Percentiles rank a stretch among this genome's conserved stretches.
These are phyloP conservation scores for Ptychochromis oligacanthus DNA, from an alignment of 2,113 vertebrate genomes.

Conservation along the genomic window DNA sequence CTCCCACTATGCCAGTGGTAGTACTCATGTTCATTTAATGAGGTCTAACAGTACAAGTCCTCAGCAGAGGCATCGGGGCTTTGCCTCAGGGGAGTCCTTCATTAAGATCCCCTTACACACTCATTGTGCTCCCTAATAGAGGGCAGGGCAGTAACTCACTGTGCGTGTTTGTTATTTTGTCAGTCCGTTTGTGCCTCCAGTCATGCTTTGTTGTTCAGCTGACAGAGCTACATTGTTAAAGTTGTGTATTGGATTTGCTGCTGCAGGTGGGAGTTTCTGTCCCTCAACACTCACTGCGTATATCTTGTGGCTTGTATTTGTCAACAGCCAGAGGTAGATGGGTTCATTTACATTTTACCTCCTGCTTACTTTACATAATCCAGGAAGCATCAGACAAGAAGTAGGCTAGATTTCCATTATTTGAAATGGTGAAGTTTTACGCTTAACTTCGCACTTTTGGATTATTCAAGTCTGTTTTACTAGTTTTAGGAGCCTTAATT, in stretches of 20 bases:
- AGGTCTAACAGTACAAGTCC: constrained; percentile 73
- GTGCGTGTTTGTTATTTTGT: constrained; percentile 64
- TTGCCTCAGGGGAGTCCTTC: constrained; percentile 72
- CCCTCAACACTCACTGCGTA: constrained; percentile 17
- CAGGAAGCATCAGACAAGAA: background rate
- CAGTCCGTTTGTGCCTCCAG: constrained; percentile 53
- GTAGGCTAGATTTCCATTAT: background rate
- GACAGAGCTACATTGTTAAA: constrained; percentile 62
- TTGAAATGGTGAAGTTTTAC: background rate
- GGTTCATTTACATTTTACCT: constrained; percentile 51
- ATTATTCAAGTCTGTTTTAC: background rate
- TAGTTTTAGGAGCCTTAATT: constrained; percentile 1
- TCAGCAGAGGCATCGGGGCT: constrained; percentile 55
- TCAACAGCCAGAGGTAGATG: constrained; percentile 35
- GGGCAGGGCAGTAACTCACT: constrained; percentile 62
- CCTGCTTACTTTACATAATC: constrained; percentile 8
- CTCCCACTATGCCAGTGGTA: constrained; percentile 48
- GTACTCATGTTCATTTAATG: constrained; percentile 75
- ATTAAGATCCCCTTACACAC: constrained; percentile 76
- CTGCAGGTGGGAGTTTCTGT: constrained; percentile 60
- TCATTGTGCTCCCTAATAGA: constrained; percentile 73
- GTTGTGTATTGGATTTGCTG: constrained; percentile 54
- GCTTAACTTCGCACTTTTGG: background rate
- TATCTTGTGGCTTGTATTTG: constrained; percentile 23
- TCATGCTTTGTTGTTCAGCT: constrained; percentile 53